Base-by-base conservation (phyloP, 2,888 invertebrate genomes). In the Ecdyonurus torrentis region DNA sequence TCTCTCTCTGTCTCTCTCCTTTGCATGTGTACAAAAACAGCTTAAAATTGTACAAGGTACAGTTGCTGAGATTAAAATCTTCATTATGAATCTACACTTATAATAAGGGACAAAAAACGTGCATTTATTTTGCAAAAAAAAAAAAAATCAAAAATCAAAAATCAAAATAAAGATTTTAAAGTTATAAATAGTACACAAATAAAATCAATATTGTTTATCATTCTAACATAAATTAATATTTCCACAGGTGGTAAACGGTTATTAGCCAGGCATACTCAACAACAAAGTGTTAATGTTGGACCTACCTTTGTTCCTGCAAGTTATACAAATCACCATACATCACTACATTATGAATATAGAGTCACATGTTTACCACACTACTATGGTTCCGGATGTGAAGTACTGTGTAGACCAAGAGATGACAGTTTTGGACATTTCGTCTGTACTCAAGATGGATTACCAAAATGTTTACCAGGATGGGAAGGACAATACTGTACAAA, bases 381-480 rank as follows among this genome's bases (percentile, higher is more conserved):
- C 78, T 95, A 93, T 77, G 95, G 95, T 61, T 80, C 86, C 53
- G 92, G 93, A 63, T 97, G 96, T 78, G 91, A 89, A 71, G 89
- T 88, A 69, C 81, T 93, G 67, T 97, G 96, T 78, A 81, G 91
- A 69, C 91, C 94, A 5, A 80, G 94, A 63, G 87, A 95, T 73
- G 95, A 96, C 78, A 82, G 78, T 69, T 95, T 95, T 74, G 96
- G 97, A 1, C 96, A 97, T 77, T 95, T 90, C 79, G 89, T 86
- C 71, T 97, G 96, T 77, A 91, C 92, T 62, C 82, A 86, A 10
- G 83, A 84, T 62, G 96, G 96, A 18, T 88, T 89, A 72, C 88
- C 89, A 68, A 87, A 92, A 61, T 97, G 96, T 78, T 79, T 87
- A 69, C 82, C 86, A 50, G 97, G 97, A 64, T 97, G 96, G 96